Evolutionary conservation across 2,888 invertebrate species (phyloP), one percentile per base, ranked within the genome.

Genomic region (Adelphocoris suturalis): DNA sequence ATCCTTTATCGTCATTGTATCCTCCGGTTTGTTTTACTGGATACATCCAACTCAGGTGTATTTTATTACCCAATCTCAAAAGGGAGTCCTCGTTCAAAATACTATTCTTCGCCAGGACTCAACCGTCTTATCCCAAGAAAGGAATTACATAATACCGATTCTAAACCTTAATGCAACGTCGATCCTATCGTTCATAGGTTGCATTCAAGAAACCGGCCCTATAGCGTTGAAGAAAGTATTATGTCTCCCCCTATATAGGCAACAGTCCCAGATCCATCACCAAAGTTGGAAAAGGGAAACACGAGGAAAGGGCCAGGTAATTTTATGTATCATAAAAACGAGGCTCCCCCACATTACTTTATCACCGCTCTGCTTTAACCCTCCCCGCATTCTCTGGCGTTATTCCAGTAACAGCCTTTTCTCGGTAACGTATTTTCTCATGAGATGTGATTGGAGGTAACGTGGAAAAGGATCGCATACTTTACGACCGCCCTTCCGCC

Each of bases 381-480:
- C 37, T 46, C 76, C 28, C 27, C 37, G 9, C 28, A 28, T 28
- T n/a, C 46, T 46, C 76, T 13, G 5, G 46, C 46, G 78, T 16
- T 78, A 78, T 68, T 68, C n/a, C 68, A 23, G 11, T 78, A 76
- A 46, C 78, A 19, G 47, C 75, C 12, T 75, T 37, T 78, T 78
- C 78, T 19, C 46, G 46, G 37, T 16, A 47, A 47, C 78, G 78
- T 78, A 78, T 46, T 78, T 78, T 46, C 37, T 78, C 78, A 78
- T 46, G 78, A 78, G 78, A 78, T 78, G 78, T 78, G 78, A 78
- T 78, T 78, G 78, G 78, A 78, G 78, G 78, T 78, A 46, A 78
- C 78, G 78, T 78, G 78, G 46, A 46, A 78, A 46, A 27, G 47
- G 46, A 37, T 78, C 78, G 78, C 46, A 76, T 78, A 78, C 46